A percentile compares a stretch with the other conserved stretches of the same genome.
phyloP scores from a whole-genome alignment of 2,888 invertebrate genomes.

The Oithona nana region DNA sequence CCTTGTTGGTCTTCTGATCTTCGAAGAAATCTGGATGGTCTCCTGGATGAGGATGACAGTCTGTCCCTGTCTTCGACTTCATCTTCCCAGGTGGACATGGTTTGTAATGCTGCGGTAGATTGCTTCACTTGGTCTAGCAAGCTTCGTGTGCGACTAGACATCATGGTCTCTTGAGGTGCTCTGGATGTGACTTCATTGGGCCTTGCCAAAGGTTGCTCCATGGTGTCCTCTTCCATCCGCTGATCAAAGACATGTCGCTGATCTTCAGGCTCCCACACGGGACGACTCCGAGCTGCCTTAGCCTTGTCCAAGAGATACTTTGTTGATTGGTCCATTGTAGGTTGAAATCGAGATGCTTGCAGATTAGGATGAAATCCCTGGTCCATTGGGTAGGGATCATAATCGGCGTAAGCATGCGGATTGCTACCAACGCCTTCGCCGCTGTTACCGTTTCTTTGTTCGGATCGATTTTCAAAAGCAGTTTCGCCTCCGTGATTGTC shows the following conservation, averaged over 20 bases:
- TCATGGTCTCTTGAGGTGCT: not conserved
- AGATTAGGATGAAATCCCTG: not conserved
- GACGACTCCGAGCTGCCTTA: not conserved
- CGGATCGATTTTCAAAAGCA: no score
- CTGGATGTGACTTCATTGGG: no score
- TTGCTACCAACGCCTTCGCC: not conserved
- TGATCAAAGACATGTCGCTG: no score
- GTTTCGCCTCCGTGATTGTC: no score
- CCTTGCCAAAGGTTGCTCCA: not conserved
- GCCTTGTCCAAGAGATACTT: not conserved
- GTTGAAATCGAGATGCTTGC: not conserved
- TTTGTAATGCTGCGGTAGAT: not conserved
- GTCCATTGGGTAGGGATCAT: not conserved
- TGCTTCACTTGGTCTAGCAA: conserved; percentile 2
- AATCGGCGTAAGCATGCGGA: not conserved
- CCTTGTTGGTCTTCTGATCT: not conserved
- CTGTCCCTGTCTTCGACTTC: not conserved
- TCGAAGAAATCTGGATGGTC: conserved; percentile 7
- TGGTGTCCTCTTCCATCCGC: no score
- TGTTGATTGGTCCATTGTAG: not conserved
- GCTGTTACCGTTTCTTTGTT: no score
- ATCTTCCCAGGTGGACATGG: not conserved
- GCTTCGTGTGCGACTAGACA: not conserved
- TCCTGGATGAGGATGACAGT: not conserved
- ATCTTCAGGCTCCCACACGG: not conserved